Base-by-base conservation (phyloP, 30 jellyfish, hydroid and myxozoan genomes). In the Nemopilema nomurai region DNA sequence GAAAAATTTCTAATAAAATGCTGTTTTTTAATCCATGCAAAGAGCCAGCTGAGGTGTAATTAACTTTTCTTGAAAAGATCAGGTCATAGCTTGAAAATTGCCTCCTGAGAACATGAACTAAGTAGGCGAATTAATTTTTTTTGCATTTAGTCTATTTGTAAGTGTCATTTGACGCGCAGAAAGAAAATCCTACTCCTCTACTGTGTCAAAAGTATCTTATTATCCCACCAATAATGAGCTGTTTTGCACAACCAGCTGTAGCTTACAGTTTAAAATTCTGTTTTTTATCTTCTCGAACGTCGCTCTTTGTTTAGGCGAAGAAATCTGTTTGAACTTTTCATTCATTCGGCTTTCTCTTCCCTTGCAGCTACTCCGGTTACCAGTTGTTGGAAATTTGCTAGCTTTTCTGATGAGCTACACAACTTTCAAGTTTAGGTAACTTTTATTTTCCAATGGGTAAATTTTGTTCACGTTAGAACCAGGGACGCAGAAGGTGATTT, bases 331-430 rank as follows among this genome's bases (percentile, higher is more conserved):
- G n/a, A 73, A 27, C 9, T 62, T 20, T 73, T 16, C 28, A n/a
- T 31, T 31, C 69, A 18, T 29, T 27, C 6, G 1, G 19, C 13
- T 49, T 41, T 16, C 41, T n/a, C 71, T 83, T 57, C 19, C 67
- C 8, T 83, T 83, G 8, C 24, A 83, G 87, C 78, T 84, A 3
- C 87, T 84, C 1, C 82, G 93, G 53, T 3, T 52, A 1, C 97
- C 97, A 28, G 53, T 85, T n/a, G 51, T 91, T 7, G 82, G 83
- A 6, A 51, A 83, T 24, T 19, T 91, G 1, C 32, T 84, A 19
- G 82, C 97, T 1, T 72, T 28, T 65, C 70, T 92, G n/a, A 81
- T 78, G 87, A 91, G 30, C 71, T 64, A 33, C 69, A 28, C 85
- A 27, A 28, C 82, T 53, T 84, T 91, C 67, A 68, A 67, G 28